A percentile compares a stretch with the other conserved stretches of the same genome.
These are phyloP conservation scores for Halocynthia aurantium DNA, from an alignment of 23 tunicate species.

Conservation along the genomic window DNA sequence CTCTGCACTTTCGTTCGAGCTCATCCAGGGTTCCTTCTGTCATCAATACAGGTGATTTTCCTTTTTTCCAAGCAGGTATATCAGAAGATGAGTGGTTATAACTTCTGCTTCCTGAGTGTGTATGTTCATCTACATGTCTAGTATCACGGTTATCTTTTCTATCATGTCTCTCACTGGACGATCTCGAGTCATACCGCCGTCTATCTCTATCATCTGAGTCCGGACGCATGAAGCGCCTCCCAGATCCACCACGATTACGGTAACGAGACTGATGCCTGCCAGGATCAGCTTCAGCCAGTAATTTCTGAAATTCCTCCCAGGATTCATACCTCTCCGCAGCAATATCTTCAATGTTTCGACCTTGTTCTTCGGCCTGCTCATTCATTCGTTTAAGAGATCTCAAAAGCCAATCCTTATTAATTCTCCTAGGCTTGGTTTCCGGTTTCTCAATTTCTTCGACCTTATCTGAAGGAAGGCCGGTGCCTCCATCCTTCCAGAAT, in stretches of 20 bases:
- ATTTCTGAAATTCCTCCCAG: slow-evolving; percentile 56
- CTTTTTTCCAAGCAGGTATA: no score
- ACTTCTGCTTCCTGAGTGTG: neutral
- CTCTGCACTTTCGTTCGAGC: neutral
- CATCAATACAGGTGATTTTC: no score
- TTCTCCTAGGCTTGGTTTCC: neutral
- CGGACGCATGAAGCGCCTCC: slow-evolving; percentile 9
- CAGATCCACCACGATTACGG: neutral
- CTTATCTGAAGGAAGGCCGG: slow-evolving; percentile 50
- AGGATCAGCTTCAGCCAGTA: slow-evolving; percentile 48
- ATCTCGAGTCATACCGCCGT: neutral
- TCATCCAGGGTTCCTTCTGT: no score
- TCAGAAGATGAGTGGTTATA: neutral
- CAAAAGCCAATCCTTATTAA: slow-evolving; percentile 50
- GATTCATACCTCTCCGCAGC: slow-evolving; percentile 93
- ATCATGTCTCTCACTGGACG: neutral
- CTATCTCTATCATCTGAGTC: neutral
- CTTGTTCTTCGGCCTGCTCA: slow-evolving; percentile 67
- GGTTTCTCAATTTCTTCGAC: slow-evolving; percentile 4
- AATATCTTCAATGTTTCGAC: slow-evolving; percentile 43
- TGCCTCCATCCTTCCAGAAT: slow-evolving; percentile 70
- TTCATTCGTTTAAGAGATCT: slow-evolving; percentile 80
- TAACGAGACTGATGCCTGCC: neutral
- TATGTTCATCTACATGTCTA: neutral
- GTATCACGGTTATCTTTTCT: neutral